phyloP scores from a whole-genome alignment of 1,140 invertebrate genomes.

The Neodiprion pinetum region DNA sequence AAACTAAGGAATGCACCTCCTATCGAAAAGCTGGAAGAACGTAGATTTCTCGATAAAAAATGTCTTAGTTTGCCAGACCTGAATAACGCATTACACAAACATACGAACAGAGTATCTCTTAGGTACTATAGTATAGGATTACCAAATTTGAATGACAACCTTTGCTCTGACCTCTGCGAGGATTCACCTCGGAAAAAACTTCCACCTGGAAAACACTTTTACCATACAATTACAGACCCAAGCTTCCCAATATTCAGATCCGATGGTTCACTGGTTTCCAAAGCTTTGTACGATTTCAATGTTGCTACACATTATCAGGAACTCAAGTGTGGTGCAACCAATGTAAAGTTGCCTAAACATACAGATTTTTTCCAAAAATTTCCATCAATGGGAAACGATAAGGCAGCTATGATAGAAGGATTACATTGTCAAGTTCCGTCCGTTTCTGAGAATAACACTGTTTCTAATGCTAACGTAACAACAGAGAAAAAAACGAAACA shows the following conservation, averaged over 20 bases:
- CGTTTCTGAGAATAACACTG: background rate
- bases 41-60: slow-evolving; percentile 50
- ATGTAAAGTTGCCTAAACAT: background rate
- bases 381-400: background rate
- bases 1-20: slow-evolving; percentile 45
- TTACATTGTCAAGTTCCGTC: background rate
- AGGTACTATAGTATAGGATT: slow-evolving; percentile 57
- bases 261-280: slow-evolving; percentile 76
- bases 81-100: slow-evolving; percentile 37
- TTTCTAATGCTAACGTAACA: slow-evolving; percentile 22
- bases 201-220: slow-evolving; percentile 43
- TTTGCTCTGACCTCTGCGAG: slow-evolving; percentile 50
- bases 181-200: slow-evolving; percentile 35
- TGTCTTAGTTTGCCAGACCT: slow-evolving; percentile 56
- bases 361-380: background rate
- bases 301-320: slow-evolving; percentile 56
- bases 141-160: slow-evolving; percentile 48
- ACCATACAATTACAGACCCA: slow-evolving; percentile 79
- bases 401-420: background rate
- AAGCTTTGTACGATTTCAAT: slow-evolving; percentile 74
- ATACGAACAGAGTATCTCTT: slow-evolving; percentile 40
- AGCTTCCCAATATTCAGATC: slow-evolving; percentile 76
- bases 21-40: slow-evolving; percentile 34
- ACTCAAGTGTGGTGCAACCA: slow-evolving; percentile 12
- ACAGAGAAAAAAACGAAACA: slow-evolving; percentile 55